A percentile compares a stretch with the other conserved stretches of the same genome.
These are phyloP conservation scores for Orthonychiurus folsomi DNA, from an alignment of 2,888 invertebrate genomes.

Conservation along the genomic window DNA sequence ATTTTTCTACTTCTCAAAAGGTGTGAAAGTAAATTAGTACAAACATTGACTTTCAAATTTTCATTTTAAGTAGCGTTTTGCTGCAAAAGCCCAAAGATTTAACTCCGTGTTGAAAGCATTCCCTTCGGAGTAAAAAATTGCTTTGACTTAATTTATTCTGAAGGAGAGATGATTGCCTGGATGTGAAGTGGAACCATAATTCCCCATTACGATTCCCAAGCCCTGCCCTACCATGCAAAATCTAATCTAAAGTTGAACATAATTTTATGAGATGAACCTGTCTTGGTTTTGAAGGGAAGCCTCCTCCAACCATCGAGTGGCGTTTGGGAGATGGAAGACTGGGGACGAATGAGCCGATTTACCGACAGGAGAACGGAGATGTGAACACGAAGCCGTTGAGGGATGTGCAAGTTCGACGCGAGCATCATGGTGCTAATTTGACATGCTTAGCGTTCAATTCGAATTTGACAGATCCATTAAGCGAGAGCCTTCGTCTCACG, in stretches of 20 bases:
- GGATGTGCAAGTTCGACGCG: conserved; percentile 32
- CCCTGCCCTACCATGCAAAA: not conserved
- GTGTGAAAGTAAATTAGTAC: too few relatives aligned
- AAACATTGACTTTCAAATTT: too few relatives aligned
- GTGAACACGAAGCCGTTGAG: conserved; percentile 34
- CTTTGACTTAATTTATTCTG: not conserved
- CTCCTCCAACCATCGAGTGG: conserved; percentile 37
- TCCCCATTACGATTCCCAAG: not conserved
- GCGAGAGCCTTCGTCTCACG: conserved; percentile 34
- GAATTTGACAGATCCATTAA: conserved; percentile 40
- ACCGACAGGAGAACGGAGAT: conserved; percentile 27
- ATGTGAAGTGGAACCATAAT: not conserved
- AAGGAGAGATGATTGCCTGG: not conserved
- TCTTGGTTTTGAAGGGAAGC: conserved; percentile 30
- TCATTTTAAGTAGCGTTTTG: too few relatives aligned
- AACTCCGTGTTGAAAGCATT: too few relatives aligned
- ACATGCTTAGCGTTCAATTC: conserved; percentile 41
- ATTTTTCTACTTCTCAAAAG: too few relatives aligned
- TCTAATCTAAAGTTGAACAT: conserved; percentile 2
- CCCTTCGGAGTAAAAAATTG: too few relatives aligned
- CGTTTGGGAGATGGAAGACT: conserved; percentile 32
- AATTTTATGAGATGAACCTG: not conserved
- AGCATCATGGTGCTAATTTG: conserved; percentile 41
- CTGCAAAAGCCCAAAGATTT: too few relatives aligned
- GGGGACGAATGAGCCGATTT: conserved; percentile 33